Base-by-base conservation (phyloP, 2,113 vertebrate species). In the Synodontis membranacea region DNA sequence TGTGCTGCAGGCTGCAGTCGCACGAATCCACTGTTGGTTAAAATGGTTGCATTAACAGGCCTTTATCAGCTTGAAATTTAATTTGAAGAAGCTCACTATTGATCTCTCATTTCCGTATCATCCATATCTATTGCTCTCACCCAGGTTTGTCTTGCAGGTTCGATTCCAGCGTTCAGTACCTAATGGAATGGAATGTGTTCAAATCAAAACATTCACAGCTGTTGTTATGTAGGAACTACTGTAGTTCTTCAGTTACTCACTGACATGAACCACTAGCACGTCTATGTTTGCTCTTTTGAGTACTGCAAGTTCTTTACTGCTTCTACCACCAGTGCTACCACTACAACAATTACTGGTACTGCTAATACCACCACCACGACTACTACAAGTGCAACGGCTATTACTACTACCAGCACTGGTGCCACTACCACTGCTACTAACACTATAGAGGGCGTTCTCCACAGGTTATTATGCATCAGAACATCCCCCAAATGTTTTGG, bases 1-100 rank as follows among this genome's bases (percentile, higher is more conserved):
- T 31, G 39, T 74, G 58, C 83, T 76, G 34, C 58, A 21, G 79
- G 52, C 68, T 80, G 70, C 39, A 46, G 44, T 50, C 62, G 84
- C 56, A 74, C 31, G 82, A 85, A 81, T 25, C 37, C 70, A 76
- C 84, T 19, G 21, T 46, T 80, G 8, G 83, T 68, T 31, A 56
- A 60, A 82, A 87, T 82, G 21, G 82, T n/a, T 66, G 60, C 56
- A 68, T 84, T 66, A 83, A 64, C 39, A 87, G 46, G 34, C 48
- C 60, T 86, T 85, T 85, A 79, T 23, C 84, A 50, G 44, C 37
- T n/a, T 80, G 60, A 80, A 80, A 84, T 78, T 66, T 83, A 39
- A 83, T 64, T 82, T 58, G 46, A 58, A 83, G 76, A 79, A 56
- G 78, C 79, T 82, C 56, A 28, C 17, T 37, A 80, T 85, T 80